A percentile compares a stretch with the other conserved stretches of the same genome.
Evolutionary conservation across 35 echinoderm and acorn worm species (phyloP).

Genomic region (Strongylocentrotus purpuratus): DNA sequence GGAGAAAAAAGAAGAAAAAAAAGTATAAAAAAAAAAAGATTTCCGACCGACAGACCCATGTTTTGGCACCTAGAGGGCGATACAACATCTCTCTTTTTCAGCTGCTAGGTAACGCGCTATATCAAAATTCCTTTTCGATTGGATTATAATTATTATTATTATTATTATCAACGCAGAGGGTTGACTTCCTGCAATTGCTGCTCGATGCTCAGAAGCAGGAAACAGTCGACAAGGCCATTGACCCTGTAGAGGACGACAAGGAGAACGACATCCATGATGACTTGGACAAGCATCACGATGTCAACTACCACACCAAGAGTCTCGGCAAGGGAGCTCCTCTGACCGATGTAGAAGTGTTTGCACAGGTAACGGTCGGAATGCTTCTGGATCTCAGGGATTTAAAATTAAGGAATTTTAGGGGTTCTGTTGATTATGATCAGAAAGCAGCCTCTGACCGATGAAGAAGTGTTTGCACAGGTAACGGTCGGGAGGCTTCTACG

Average conservation of each 20-base stretch:
- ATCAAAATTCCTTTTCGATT: no score
- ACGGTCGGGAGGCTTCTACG: background rate
- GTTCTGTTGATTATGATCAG: no score
- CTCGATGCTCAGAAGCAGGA: slow-evolving; percentile 13
- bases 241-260: background rate
- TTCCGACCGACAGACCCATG: no score
- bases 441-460: background rate
- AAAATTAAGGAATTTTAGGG: no score
- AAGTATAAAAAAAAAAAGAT: no score
- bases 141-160: no score
- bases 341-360: background rate
- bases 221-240: background rate
- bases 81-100: no score
- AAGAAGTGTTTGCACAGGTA: slow-evolving; percentile 16
- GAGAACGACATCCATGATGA: background rate
- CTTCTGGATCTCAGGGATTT: background rate
- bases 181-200: background rate
- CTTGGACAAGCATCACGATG: background rate
- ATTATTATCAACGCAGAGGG: background rate
- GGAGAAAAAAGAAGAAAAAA: no score
- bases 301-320: background rate
- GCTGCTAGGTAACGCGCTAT: no score
- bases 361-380: background rate
- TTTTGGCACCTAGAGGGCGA: no score
- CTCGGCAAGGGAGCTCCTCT: background rate